These are phyloP conservation scores for Pipistrellus kuhlii DNA, from an alignment of 2,797 vertebrate species.

Conservation along the genomic window DNA sequence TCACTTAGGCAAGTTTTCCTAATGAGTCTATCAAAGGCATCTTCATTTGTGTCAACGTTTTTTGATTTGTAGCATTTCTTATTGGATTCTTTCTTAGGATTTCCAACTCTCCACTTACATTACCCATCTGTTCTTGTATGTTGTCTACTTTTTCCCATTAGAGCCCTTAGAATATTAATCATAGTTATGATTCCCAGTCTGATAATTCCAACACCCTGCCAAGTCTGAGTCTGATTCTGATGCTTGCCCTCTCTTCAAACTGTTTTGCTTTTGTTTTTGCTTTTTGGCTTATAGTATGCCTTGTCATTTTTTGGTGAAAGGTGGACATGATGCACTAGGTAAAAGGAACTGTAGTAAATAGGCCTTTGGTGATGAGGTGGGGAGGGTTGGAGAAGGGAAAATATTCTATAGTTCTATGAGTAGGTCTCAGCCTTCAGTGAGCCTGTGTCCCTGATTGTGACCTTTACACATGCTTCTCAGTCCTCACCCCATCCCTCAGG, in stretches of 20 bases:
- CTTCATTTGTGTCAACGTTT: conserved; percentile 21
- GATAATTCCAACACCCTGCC: not conserved
- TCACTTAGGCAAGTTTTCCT: conserved; percentile 29
- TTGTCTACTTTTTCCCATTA: not conserved
- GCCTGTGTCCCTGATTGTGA: not conserved
- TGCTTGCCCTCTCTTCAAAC: not conserved
- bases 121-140: not conserved
- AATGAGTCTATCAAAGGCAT: conserved; percentile 1
- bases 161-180: not conserved
- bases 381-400: not conserved
- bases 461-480: not conserved
- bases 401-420: not conserved
- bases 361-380: not conserved
- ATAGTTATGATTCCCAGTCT: not conserved
- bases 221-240: not conserved
- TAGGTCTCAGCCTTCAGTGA: not conserved
- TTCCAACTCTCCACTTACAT: not conserved
- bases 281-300: not conserved
- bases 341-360: not conserved
- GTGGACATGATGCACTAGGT: not conserved
- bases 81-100: conserved; percentile 20
- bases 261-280: not conserved
- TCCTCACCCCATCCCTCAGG: not conserved
- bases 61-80: conserved; percentile 3
- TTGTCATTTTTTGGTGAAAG: not conserved